phyloP scores from a whole-genome alignment of 1,140 invertebrate species.

The Drosophila rufa region DNA sequence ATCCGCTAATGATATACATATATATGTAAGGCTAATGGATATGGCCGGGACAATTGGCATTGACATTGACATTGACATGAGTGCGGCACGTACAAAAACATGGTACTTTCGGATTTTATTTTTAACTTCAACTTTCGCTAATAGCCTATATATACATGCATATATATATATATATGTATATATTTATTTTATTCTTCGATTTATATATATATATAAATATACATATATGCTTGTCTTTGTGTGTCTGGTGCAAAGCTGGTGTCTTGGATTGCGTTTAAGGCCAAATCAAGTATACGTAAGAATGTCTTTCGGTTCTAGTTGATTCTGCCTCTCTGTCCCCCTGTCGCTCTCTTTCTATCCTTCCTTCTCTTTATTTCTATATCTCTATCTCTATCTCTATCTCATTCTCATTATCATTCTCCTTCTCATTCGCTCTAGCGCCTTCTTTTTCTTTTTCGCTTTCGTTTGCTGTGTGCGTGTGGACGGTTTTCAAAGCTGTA shows the following conservation, averaged over 20 bases:
- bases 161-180: constrained; percentile 40
- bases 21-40: constrained; percentile 37
- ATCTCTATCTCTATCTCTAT: constrained; percentile 11
- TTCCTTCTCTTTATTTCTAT: background rate
- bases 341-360: background rate
- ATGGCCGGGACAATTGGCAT: constrained; percentile 26
- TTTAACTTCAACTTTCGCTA: constrained; percentile 54
- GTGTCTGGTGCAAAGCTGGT: constrained; percentile 27
- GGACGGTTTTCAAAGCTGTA: constrained; percentile 85
- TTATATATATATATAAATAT: constrained; percentile 29
- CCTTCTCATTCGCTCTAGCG: constrained; percentile 26
- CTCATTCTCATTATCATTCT: constrained; percentile 11
- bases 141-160: constrained; percentile 43
- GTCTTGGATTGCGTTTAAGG: constrained; percentile 51
- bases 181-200: background rate
- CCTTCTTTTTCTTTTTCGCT: constrained; percentile 42
- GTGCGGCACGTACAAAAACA: constrained; percentile 35
- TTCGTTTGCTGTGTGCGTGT: constrained; percentile 81
- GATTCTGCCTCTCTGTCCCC: constrained; percentile 8
- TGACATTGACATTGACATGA: constrained; percentile 23
- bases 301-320: constrained; percentile 49
- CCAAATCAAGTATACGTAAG: constrained; percentile 76
- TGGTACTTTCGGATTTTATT: background rate
- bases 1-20: constrained; percentile 31
- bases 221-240: constrained; percentile 12